Base-by-base conservation (phyloP, 2,113 vertebrate genomes). In the Galbula dea region DNA sequence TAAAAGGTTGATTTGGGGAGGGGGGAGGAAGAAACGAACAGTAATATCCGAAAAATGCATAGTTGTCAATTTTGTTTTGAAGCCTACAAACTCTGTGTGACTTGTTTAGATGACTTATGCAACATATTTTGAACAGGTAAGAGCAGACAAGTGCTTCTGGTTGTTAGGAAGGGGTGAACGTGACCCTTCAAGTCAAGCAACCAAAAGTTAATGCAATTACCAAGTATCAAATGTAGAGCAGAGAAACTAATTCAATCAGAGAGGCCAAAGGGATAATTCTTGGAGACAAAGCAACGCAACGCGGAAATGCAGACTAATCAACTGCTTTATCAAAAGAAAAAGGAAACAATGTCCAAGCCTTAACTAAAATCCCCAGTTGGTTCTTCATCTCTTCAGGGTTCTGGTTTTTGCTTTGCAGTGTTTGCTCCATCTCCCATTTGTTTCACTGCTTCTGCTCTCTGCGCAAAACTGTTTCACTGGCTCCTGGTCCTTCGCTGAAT, bases 271-370 rank as follows among this genome's bases (percentile, higher is more conserved):
- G 94, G 92, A 91, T 93, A 90, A 92, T 93, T 90, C 96, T 55
- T 68, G 93, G 95, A 97, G 96, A 96, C 78, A 91, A 86, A 89
- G 94, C 94, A 93, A 80, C 13, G 78, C 82, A 87, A 90, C 11
- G 3, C 85, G 93, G 97, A 97, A 97, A 97, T 95, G 88, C 92
- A 73, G 94, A 48, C 90, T 94, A 96, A 97, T 96, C 92, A 86
- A 76, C 79, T 66, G 91, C 90, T 93, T 93, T 83, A 86, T 84
- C 86, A 86, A 74, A 92, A 94, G 91, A 84, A 95, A 91, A 94
- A 95, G 77, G 87, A 92, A 95, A 95, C 71, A 5, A 94, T 96
- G 93, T 90, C 86, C 86, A 79, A 93, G 66, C 79, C 85, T 88
- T 55, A 62, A 93, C 93, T 96, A 81, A 93, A 94, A 75, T 82